Evolutionary conservation across 1,140 invertebrate genomes (phyloP).

Genomic region (Bombus huntii): DNA sequence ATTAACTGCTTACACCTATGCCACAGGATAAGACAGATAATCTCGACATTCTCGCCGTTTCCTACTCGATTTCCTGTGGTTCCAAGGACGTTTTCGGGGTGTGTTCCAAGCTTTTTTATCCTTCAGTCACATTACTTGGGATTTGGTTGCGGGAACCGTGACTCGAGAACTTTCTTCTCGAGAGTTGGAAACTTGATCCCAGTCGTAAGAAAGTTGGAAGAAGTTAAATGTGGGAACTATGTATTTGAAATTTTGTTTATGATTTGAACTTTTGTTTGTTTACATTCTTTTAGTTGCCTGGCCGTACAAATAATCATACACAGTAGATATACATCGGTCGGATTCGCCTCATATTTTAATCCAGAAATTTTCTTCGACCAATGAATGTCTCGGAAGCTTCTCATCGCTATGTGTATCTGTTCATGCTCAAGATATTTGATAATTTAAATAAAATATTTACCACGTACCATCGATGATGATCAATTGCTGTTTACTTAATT

Average conservation of each 20-base stretch:
- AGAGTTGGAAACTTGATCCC: neutral
- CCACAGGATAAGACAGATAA: constrained; percentile 42
- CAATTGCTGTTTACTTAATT: neutral
- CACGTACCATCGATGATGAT: too few relatives aligned
- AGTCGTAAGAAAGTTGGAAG: neutral
- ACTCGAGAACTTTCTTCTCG: too few relatives aligned
- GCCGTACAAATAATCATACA: neutral
- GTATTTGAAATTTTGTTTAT: neutral
- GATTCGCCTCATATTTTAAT: too few relatives aligned
- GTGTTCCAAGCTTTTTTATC: constrained; percentile 1
- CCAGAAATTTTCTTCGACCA: too few relatives aligned
- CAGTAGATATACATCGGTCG: too few relatives aligned
- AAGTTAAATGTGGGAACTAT: neutral
- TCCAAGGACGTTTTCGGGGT: neutral
- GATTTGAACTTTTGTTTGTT: neutral
- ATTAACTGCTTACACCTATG: constrained; percentile 57
- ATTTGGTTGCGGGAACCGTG: neutral
- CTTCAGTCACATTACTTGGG: constrained; percentile 23
- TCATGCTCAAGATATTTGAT: too few relatives aligned
- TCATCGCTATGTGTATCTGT: too few relatives aligned
- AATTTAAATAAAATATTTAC: too few relatives aligned
- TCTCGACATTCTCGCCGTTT: constrained; percentile 18
- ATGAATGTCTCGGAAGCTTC: too few relatives aligned
- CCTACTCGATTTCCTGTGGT: neutral
- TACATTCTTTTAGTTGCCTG: neutral